Conservation (phyloP, 2,888 invertebrate genomes). For the Agapostemon virescens region DNA sequence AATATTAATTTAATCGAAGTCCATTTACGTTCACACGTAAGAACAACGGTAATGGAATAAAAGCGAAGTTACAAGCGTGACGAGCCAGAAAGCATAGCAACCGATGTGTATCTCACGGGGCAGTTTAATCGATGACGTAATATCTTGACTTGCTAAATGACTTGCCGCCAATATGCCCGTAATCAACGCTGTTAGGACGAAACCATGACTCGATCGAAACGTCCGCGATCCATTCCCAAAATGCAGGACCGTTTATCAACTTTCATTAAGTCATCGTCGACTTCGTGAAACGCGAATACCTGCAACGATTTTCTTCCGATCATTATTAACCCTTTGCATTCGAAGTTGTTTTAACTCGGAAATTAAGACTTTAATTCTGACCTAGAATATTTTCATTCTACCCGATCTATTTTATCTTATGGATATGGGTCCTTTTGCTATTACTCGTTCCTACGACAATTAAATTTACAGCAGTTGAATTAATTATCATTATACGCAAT, state of each 20-base stretch:
- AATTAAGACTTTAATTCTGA: too few relatives aligned
- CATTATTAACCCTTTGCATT: too few relatives aligned
- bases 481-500: too few relatives aligned
- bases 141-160: conserved; percentile 61
- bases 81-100: conserved; percentile 48
- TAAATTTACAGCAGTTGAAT: too few relatives aligned
- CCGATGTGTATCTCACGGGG: conserved; percentile 54
- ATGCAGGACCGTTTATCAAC: conserved; percentile 24
- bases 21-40: conserved; percentile 33
- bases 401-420: too few relatives aligned
- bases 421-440: too few relatives aligned
- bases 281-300: not conserved
- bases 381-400: too few relatives aligned
- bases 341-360: too few relatives aligned
- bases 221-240: conserved; percentile 12
- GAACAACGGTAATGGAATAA: conserved; percentile 34
- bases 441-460: too few relatives aligned
- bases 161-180: conserved; percentile 45
- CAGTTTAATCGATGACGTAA: conserved; percentile 63
- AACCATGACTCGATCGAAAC: conserved; percentile 43
- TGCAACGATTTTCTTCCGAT: not conserved
- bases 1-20: conserved; percentile 1
- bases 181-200: conserved; percentile 22
- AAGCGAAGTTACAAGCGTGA: conserved; percentile 43
- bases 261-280: conserved; percentile 1